Base-by-base conservation (phyloP, 2,888 invertebrate species). In the Bhutanitis thaidina region DNA sequence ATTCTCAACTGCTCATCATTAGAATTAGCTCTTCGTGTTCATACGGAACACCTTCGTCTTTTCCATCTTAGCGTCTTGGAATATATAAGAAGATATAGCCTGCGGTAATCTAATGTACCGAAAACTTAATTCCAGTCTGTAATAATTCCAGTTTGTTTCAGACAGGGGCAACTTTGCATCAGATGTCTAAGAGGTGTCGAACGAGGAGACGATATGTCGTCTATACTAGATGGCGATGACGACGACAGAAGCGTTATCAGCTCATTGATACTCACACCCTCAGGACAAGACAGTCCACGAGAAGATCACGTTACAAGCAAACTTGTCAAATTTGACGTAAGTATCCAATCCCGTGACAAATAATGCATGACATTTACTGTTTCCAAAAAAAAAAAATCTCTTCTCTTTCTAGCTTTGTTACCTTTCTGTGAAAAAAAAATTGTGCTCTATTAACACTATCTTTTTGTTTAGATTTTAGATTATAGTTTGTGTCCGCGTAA, bases 141-240 rank as follows among this genome's bases (percentile, higher is more conserved):
- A n/a, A n/a, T n/a, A n/a, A n/a, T n/a, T n/a, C n/a, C n/a, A n/a
- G n/a, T n/a, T n/a, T n/a, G n/a, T 27, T 68, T 3, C 80, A 95
- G 95, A 71, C 94, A 95, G 91, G 96, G 95, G 9, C 94, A 95
- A 70, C 91, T 96, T 67, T 96, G 96, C 79, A 93, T 94, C 64
- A 92, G 95, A 66, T 96, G 96, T 75, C 89, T 96, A 46, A 91
- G 95, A 54, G 93, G 92, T 40, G 91, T 93, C 50, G 87, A 87
- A 54, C 66, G 84, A 39, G 71, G 67, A 1, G 93, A 93, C 58
- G 92, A 93, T 61, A 90, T 92, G 74, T 92, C 93, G 2, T 92
- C 93, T 15, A 92, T 94, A 70, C 86, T 93, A 46, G 93, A 93
- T 52, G 93, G 93, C 25, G 95, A 95, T 60, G 95, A 94, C 60